Percentiles rank a stretch among this genome's conserved stretches.
phyloP scores from a whole-genome alignment of 2,797 vertebrate species.

The Acanthornis magna region DNA sequence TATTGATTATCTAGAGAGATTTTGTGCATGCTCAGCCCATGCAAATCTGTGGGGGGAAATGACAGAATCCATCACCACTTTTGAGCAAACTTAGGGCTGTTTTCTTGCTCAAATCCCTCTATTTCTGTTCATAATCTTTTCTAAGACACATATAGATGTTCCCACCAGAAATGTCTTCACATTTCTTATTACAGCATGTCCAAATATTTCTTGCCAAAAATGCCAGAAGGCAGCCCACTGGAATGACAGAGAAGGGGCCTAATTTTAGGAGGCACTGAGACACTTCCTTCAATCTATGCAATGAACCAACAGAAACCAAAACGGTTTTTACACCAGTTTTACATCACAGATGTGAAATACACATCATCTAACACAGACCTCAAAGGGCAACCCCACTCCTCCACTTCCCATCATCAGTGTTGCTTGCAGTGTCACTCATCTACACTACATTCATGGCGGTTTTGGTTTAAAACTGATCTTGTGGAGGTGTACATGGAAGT shows the following conservation, averaged over 20 bases:
- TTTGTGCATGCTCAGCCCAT: not conserved
- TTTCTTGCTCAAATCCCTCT: not conserved
- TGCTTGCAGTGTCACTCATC: not conserved
- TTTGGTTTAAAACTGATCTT: not conserved
- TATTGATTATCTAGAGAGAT: not conserved
- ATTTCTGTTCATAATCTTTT: conserved; percentile 21
- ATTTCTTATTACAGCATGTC: not conserved
- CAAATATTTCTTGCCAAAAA: conserved; percentile 49
- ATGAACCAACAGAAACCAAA: not conserved
- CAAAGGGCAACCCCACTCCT: not conserved
- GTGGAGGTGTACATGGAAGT: not conserved
- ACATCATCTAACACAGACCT: not conserved
- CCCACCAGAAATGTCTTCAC: not conserved
- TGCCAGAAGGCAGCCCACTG: conserved; percentile 37
- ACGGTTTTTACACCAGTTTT: not conserved
- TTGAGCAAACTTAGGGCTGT: not conserved
- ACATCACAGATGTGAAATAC: not conserved
- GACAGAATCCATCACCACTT: not conserved
- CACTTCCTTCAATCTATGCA: not conserved
- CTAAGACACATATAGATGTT: conserved; percentile 33
- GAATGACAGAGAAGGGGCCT: not conserved
- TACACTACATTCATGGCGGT: not conserved
- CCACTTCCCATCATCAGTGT: not conserved
- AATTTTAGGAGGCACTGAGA: conserved; percentile 17
- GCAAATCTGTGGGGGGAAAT: not conserved